Evolutionary conservation across 2,797 vertebrate genomes (phyloP).

Genomic region (Crenuchus spilurus): DNA sequence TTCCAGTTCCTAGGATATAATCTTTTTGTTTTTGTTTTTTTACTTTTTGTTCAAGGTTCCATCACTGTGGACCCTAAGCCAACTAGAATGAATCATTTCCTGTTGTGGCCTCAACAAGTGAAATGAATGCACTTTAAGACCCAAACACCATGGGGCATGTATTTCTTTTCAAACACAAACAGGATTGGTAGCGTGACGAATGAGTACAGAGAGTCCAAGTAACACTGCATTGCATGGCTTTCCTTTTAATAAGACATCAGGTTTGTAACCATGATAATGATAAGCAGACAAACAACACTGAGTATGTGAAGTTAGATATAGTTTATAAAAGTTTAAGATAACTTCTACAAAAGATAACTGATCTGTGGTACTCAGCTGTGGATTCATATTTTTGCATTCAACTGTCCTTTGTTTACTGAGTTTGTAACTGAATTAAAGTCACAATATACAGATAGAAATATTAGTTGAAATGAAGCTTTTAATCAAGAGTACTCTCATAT

Average conservation of each 20-base stretch:
- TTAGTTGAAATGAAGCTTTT: background rate
- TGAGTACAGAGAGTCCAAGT: background rate
- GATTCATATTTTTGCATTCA: background rate
- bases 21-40: no score
- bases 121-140: background rate
- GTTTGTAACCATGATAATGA: conserved; percentile 40
- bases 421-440: background rate
- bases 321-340: no score
- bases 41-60: background rate
- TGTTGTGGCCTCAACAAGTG: background rate
- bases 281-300: conserved; percentile 14
- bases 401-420: background rate
- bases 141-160: background rate
- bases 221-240: conserved; percentile 31
- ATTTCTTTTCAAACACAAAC: background rate
- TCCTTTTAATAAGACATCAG: conserved; percentile 54
- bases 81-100: background rate
- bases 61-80: background rate
- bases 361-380: background rate
- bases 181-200: background rate
- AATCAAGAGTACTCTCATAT: background rate
- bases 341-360: background rate
- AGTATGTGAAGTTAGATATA: conserved; percentile 21
- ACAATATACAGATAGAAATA: background rate
- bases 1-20: no score